Base-by-base conservation (phyloP, 1,140 invertebrate species). In the Camponotus pennsylvanicus region DNA sequence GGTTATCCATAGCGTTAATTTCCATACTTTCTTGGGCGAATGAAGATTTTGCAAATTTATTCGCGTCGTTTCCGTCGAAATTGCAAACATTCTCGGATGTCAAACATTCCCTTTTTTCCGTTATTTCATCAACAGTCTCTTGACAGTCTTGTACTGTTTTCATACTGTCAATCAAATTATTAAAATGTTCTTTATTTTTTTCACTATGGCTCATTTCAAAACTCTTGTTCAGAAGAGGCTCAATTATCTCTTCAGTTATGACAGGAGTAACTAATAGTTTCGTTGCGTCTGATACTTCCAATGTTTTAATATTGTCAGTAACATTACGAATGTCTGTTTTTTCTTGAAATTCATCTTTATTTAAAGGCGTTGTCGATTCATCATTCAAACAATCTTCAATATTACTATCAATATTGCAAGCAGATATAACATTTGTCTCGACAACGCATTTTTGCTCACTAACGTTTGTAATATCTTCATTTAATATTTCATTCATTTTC, bases 151-250 rank as follows among this genome's bases (percentile, higher is more conserved):
- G 18, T 11, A 49, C 21, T 6, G 13, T 18, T 15, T 57, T 71
- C 21, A 42, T 7, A 8, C 49, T 57, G 0, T 63, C 45, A 18
- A 85, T 77, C 4, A 75, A 71, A 88, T 89, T 88, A 27, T 83
- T 83, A 7, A 75, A 34, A 45, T 55, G 63, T 70, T 89, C 85
- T 27, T 61, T 69, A 37, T 21, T 89, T 32, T 69, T 21, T 40
- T 77, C 55, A 11, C 32, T 71, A 49, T 75, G 18, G 8, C 9
- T 8, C 40, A 27, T 63, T 27, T 61, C 79, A 1, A 40, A 9
- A 49, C 2, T 75, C n/a, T 83, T 63, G 9, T 13, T 75, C 9
- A 37, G 40, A 73, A 70, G 0, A 82, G 55, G 18, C 61, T 83
- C 79, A 3, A 13, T 83, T 45, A 9, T 61, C 8, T 73, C 67